Base-by-base conservation (phyloP, 2,113 vertebrate genomes). In the Hippocampus abdominalis region DNA sequence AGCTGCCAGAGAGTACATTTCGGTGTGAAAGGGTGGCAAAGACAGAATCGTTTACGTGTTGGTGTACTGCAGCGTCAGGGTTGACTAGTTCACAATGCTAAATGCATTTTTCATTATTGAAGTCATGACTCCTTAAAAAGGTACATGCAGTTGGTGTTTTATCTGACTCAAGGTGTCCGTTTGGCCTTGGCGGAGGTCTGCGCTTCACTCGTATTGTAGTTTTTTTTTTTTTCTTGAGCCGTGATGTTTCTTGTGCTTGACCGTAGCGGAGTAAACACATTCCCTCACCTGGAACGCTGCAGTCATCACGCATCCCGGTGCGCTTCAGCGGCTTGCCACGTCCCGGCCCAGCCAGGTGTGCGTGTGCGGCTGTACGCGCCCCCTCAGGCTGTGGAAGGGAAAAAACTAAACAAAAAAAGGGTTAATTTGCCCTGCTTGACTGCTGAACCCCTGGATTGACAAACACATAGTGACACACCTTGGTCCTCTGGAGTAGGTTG, bases 1-100 rank as follows among this genome's bases (percentile, higher is more conserved):
- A 77, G 3, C 75, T 70, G 70, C 87, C 78, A 20, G 21, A 11
- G n/a, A 8, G 20, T 49, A 36, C 42, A 67, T 23, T 9, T 23
- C 7, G 18, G 18, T 49, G 48, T 18, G 48, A 18, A 49, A 7
- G 18, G 0, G 18, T 18, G 48, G 18, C 18, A 20, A 49, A 49
- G 48, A 49, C 16, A 49, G 18, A 49, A 49, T 49, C 48, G 4
- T 18, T 18, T 18, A 4, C 18, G 20, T 49, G 18, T 48, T 48
- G 15, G 46, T 18, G 15, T 48, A 36, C 32, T 36, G 32, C 32
- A 48, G 46, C 13, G 3, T 46, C 46, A 18, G 4, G 12, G 16
- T 51, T 51, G 20, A n/a, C 20, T 51, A 21, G 49, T 51, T 51
- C 49, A 51, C 18, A 51, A 51, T 9, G 49, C 49, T n/a, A 21